Evolutionary conservation across 2,888 invertebrate species (phyloP).

Genomic region (Parnassius apollo): DNA sequence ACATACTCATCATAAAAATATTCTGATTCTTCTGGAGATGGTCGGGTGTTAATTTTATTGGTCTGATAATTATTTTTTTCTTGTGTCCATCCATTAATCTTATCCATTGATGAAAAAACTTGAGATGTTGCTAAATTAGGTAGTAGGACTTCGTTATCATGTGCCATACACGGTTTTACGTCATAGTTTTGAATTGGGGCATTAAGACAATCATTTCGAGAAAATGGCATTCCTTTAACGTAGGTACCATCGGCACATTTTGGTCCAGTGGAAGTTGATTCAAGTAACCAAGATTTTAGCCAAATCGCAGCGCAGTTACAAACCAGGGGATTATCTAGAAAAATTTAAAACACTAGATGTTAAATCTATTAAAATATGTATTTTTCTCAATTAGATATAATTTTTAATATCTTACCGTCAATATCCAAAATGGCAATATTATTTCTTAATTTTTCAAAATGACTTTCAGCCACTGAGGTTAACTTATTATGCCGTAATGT

Average conservation of each 20-base stretch:
- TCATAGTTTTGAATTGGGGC: constrained; percentile 74
- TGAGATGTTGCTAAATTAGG: constrained; percentile 80
- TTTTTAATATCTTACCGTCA: constrained; percentile 82
- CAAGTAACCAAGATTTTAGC: constrained; percentile 91
- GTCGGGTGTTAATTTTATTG: constrained; percentile 69
- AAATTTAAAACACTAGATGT: constrained; percentile 11
- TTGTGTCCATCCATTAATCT: constrained; percentile 71
- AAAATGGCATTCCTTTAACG: constrained; percentile 86
- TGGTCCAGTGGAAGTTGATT: constrained; percentile 87
- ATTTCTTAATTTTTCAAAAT: constrained; percentile 87
- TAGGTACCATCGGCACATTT: constrained; percentile 89
- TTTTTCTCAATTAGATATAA: constrained; percentile 1
- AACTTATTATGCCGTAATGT: constrained; percentile 89
- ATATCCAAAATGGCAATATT: constrained; percentile 92
- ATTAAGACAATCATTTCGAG: constrained; percentile 84
- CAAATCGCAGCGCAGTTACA: constrained; percentile 92
- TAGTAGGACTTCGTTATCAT: constrained; percentile 85
- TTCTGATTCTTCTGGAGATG: constrained; percentile 88
- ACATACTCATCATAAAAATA: constrained; percentile 92
- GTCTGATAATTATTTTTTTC: constrained; percentile 66
- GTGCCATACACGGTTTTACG: constrained; percentile 81
- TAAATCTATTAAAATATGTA: neutral
- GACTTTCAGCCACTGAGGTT: constrained; percentile 86
- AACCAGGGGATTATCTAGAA: constrained; percentile 89
- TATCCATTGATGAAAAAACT: constrained; percentile 81